Evolutionary conservation across 2,888 invertebrate species (phyloP), one percentile per base, ranked within the genome.

Genomic region (Tenthredo scrophulariae): DNA sequence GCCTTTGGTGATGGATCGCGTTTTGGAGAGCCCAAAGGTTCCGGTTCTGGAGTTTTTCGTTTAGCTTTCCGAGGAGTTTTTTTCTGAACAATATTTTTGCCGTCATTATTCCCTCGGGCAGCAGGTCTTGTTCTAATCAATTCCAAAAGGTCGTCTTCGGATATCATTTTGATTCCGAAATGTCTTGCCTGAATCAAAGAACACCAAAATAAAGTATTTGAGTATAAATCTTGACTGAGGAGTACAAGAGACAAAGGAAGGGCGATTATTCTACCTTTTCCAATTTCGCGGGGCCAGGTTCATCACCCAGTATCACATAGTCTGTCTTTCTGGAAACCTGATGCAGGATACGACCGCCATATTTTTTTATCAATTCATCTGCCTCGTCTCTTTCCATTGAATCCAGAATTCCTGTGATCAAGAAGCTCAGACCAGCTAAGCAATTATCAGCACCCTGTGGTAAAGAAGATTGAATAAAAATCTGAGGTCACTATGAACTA

Each of bases 321-420:
- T 96, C 96, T 9, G 97, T 97, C 94, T 97, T 97, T 90, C 95
- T 96, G 86, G 98, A 97, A 29, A 98, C 95, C 70, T 95, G 94
- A 65, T 94, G 95, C 86, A 97, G 96, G 1, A 97, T 95, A 91
- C 96, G 95, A 0, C 98, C 99, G 0, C 98, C 98, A 92, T 97
- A 97, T 88, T 96, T 96, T 85, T 95, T 96, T 18, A 98, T 96
- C 7, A 98, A 94, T 0, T 95, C 95, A 54, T 95, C 95, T 5
- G 97, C 95, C 90, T 98, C 98, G 6, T 98, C 97, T 18, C 97
- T 95, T 89, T 98, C 98, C 88, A 98, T 94, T 0, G 98, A 98
- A 90, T 98, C 98, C 74, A 98, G 94, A 1, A 98, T 97, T 50
- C 98, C 99, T 62, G 98, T 98, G 83, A 98, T 93, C 6, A 97